Conservation (phyloP, 1,140 invertebrate genomes). For the Megalopta genalis region DNA sequence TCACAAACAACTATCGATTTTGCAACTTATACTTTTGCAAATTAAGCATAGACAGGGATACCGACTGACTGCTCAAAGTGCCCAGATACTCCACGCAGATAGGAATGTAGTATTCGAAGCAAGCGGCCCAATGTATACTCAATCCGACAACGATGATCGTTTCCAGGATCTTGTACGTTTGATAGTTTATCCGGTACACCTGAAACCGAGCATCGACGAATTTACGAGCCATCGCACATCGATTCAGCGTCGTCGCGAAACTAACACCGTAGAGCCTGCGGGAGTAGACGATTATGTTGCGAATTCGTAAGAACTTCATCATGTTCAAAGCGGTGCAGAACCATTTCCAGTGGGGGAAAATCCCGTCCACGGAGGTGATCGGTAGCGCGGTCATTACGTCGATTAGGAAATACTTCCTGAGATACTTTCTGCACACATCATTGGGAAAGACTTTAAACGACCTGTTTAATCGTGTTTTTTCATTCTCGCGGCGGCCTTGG, state of each 20-base stretch:
- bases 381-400: conserved; percentile 68
- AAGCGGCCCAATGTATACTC: conserved; percentile 72
- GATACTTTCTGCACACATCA: conserved; percentile 63
- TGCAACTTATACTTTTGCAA: too few species aligned
- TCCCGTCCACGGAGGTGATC: conserved; percentile 56
- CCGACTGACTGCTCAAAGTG: conserved; percentile 17
- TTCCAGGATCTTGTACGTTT: conserved; percentile 65
- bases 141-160: conserved; percentile 59
- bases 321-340: conserved; percentile 62
- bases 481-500: neutral
- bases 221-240: neutral
- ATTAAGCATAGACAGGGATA: too few species aligned
- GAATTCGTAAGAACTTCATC: conserved; percentile 70
- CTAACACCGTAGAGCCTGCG: conserved; percentile 65
- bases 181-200: conserved; percentile 66
- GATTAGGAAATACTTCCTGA: conserved; percentile 65
- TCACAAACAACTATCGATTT: too few species aligned
- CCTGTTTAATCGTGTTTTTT: neutral
- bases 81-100: conserved; percentile 32
- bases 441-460: neutral
- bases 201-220: conserved; percentile 38
- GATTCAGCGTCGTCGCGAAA: neutral
- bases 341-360: conserved; percentile 40
- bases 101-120: conserved; percentile 72
- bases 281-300: conserved; percentile 63